Evolutionary conservation across 2,888 invertebrate genomes (phyloP).

Genomic region (Gryllus longicercus): DNA sequence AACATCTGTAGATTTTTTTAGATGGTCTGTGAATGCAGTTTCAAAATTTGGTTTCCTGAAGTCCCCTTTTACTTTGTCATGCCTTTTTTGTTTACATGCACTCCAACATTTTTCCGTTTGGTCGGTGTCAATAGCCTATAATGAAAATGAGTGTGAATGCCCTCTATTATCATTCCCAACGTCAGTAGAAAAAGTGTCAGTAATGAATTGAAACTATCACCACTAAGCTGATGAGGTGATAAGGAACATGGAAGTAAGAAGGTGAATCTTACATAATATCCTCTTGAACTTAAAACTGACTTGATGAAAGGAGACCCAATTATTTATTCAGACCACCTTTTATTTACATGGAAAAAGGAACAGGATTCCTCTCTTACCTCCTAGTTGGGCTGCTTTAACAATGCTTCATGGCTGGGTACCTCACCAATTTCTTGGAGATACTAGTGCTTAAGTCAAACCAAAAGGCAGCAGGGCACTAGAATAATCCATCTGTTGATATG

Average conservation of each 20-base stretch:
- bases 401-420: neutral
- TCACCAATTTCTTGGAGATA: conserved; percentile 1
- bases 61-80: too few species aligned
- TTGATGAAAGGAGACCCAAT: conserved; percentile 19
- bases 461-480: neutral
- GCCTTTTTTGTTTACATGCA: too few species aligned
- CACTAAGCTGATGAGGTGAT: neutral
- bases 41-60: too few species aligned
- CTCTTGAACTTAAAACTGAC: neutral
- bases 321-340: conserved; percentile 27
- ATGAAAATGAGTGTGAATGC: too few species aligned
- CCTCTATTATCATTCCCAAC: too few species aligned
- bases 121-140: too few species aligned
- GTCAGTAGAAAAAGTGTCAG: too few species aligned
- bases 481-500: neutral
- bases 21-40: too few species aligned
- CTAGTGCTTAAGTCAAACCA: conserved; percentile 1
- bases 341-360: conserved; percentile 32
- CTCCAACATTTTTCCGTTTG: too few species aligned
- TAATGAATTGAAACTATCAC: neutral
- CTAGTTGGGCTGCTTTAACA: conserved; percentile 21
- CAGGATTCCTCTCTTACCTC: conserved; percentile 35
- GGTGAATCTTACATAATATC: neutral
- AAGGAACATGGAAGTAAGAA: conserved; percentile 3
- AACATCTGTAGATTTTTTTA: too few species aligned